phyloP scores from a whole-genome alignment of 2,888 invertebrate species.

The Margaritifera margaritifera region DNA sequence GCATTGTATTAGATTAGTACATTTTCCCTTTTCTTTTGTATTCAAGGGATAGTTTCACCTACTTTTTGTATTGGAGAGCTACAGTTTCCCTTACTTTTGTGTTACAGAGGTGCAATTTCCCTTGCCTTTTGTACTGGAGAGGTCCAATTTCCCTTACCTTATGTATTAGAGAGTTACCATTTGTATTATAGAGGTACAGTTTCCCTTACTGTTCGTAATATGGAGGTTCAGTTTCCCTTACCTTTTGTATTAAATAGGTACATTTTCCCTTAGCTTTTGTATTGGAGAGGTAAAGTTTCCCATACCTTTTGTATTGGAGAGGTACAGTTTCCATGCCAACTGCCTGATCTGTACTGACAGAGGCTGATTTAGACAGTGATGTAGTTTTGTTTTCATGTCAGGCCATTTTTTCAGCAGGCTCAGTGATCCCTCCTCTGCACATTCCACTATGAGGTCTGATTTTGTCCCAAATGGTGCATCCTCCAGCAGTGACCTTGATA shows the following conservation, averaged over 20 bases:
- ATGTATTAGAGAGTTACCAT: too few relatives aligned
- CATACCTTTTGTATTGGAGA: constrained; percentile 66
- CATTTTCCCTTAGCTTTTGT: too few relatives aligned
- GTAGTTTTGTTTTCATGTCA: constrained; percentile 69
- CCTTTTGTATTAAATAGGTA: too few relatives aligned
- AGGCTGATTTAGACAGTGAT: constrained; percentile 69
- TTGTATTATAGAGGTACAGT: too few relatives aligned
- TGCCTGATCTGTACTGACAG: constrained; percentile 64
- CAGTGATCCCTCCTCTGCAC: constrained; percentile 68
- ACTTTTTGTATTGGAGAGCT: too few relatives aligned
- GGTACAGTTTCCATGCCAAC: constrained; percentile 67
- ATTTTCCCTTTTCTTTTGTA: too few relatives aligned
- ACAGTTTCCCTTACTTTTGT: too few relatives aligned
- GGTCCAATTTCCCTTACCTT: too few relatives aligned
- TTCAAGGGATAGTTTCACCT: constrained; percentile 43
- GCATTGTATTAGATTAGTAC: constrained; percentile 66
- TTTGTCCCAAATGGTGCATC: constrained; percentile 68
- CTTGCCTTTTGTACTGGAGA: too few relatives aligned
- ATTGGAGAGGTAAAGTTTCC: not conserved
- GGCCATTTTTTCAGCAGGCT: constrained; percentile 70
- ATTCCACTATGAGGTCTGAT: constrained; percentile 67
- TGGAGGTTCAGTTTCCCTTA: too few relatives aligned
- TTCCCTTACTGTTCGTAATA: too few relatives aligned
- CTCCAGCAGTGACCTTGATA: constrained; percentile 66
- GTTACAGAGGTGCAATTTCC: too few relatives aligned